Evolutionary conservation across 1,140 invertebrate species (phyloP).

Genomic region (Cataglyphis hispanica): DNA sequence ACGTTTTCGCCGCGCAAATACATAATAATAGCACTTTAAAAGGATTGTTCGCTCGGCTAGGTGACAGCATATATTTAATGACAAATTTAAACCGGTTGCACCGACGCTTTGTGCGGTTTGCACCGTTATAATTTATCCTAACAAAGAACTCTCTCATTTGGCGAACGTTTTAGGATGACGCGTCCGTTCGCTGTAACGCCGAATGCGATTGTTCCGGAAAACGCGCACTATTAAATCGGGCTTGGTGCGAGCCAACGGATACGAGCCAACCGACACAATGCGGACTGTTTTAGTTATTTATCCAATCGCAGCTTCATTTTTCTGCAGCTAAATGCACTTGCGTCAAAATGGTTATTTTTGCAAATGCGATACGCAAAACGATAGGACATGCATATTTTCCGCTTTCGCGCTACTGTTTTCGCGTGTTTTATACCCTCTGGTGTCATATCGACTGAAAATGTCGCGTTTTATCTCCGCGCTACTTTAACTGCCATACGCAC

Average conservation of each 20-base stretch:
- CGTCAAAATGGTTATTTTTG: constrained; percentile 38
- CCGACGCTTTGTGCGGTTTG: constrained; percentile 29
- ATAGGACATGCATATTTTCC: constrained; percentile 16
- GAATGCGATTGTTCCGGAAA: constrained; percentile 20
- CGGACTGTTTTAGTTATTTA: constrained; percentile 32
- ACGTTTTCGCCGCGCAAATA: constrained; percentile 37
- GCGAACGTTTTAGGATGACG: constrained; percentile 25
- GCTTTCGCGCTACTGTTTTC: constrained; percentile 7
- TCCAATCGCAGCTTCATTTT: constrained; percentile 35
- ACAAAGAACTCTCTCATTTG: constrained; percentile 44
- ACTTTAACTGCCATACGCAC: background rate
- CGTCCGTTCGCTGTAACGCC: constrained; percentile 9
- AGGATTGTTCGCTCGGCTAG: constrained; percentile 47
- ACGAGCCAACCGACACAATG: constrained; percentile 4
- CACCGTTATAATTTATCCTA: constrained; percentile 47
- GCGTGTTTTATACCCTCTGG: background rate
- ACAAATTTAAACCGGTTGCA: constrained; percentile 38
- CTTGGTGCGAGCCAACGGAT: background rate
- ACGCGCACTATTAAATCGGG: constrained; percentile 12
- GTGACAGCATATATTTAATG: constrained; percentile 40
- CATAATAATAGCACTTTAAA: constrained; percentile 46
- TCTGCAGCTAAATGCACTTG: background rate
- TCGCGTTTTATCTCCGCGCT: background rate
- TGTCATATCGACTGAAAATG: constrained; percentile 26
- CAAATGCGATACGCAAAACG: constrained; percentile 16